These are phyloP conservation scores for Oceanodroma leucorhoa DNA, from an alignment of 2,797 vertebrate genomes.

Conservation along the genomic window DNA sequence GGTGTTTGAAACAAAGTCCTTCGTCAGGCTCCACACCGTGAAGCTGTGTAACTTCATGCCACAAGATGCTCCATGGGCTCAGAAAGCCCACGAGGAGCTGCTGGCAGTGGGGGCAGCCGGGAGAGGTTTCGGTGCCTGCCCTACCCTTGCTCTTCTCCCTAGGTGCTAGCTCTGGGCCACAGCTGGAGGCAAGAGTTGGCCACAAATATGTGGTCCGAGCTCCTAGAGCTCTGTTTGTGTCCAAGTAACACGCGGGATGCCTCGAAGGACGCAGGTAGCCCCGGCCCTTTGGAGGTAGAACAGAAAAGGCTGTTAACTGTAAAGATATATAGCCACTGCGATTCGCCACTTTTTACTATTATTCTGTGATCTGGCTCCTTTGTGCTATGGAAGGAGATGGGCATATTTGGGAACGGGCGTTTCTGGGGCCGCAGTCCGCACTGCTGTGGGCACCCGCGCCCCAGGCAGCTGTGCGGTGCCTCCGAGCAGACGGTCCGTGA, in stretches of 20 bases:
- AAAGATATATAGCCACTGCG: rapidly evolving
- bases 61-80: rapidly evolving
- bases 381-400: rapidly evolving
- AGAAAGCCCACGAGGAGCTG: not conserved
- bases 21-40: rapidly evolving
- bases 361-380: no score
- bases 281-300: no score
- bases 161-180: not conserved
- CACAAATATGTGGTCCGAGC: not conserved
- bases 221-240: no score
- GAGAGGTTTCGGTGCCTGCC: not conserved
- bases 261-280: not conserved
- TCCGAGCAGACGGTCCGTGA: rapidly evolving
- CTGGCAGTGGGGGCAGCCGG: rapidly evolving
- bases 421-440: rapidly evolving
- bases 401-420: rapidly evolving
- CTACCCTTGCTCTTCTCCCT: not conserved
- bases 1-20: not conserved
- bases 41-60: not conserved
- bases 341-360: rapidly evolving
- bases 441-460: not conserved
- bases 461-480: rapidly evolving
- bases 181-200: not conserved
- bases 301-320: not conserved
- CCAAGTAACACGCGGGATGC: rapidly evolving